These are phyloP conservation scores for Bellardia bayeri DNA, from an alignment of 2,888 invertebrate genomes.

Conservation along the genomic window DNA sequence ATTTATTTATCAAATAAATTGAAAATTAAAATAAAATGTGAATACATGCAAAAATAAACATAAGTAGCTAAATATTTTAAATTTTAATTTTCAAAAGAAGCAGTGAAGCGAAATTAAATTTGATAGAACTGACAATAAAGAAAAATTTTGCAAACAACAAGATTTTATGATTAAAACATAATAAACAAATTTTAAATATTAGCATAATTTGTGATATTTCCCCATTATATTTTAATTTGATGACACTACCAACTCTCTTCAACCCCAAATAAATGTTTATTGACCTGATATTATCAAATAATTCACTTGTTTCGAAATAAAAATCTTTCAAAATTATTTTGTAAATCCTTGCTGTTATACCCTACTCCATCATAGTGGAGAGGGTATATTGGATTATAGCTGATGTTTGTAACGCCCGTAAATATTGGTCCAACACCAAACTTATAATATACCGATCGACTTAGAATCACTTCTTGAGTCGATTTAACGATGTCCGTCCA, in stretches of 20 bases:
- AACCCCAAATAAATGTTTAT: not conserved
- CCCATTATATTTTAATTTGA: not conserved
- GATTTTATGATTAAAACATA: not conserved
- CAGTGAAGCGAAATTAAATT: slow-evolving; percentile 5
- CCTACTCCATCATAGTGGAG: no score
- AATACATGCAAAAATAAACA: not conserved
- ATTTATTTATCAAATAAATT: slow-evolving; percentile 3
- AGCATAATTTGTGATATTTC: no score
- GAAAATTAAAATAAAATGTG: not conserved
- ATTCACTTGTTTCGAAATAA: not conserved
- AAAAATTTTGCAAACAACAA: not conserved
- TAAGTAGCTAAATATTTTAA: not conserved
- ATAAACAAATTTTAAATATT: not conserved
- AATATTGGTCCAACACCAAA: no score
- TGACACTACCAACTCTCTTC: not conserved
- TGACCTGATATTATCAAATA: not conserved
- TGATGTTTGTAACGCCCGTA: no score
- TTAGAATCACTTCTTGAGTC: no score
- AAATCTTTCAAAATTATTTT: slow-evolving; percentile 8
- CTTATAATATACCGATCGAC: no score
- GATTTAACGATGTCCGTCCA: no score
- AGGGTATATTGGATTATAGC: no score
- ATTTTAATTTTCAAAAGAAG: not conserved
- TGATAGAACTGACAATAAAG: no score
- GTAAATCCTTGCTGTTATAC: not conserved